Evolutionary conservation across 2,113 vertebrate genomes (phyloP).

Genomic region (Numida meleagris): DNA sequence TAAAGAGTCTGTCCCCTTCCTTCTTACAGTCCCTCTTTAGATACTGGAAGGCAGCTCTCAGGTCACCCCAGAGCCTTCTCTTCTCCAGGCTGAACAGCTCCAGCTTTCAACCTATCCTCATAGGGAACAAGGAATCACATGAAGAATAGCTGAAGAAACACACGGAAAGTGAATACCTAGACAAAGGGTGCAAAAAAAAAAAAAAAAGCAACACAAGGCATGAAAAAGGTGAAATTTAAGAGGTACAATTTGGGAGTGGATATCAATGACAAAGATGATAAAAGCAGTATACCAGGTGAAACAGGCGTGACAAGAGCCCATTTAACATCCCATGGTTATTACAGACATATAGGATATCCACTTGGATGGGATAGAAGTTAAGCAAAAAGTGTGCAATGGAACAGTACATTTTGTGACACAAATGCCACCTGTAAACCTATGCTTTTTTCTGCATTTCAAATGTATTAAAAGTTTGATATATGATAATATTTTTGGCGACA

Average conservation of each 20-base stretch:
- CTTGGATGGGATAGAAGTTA: neutral
- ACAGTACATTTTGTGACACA: neutral
- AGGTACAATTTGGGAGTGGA: neutral
- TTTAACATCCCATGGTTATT: neutral
- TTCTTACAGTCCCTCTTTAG: no score
- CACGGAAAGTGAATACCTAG: fast-evolving
- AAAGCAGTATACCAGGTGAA: neutral
- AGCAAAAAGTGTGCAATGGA: neutral
- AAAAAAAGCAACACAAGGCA: fast-evolving
- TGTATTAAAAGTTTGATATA: neutral
- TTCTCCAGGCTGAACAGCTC: no score
- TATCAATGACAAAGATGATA: neutral
- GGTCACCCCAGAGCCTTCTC: no score
- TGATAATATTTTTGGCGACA: neutral
- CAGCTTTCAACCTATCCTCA: no score
- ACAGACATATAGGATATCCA: neutral
- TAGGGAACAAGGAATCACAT: neutral
- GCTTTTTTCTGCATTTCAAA: neutral
- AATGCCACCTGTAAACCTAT: neutral
- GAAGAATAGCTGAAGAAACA: neutral
- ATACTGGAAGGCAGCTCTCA: no score
- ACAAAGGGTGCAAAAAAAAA: neutral
- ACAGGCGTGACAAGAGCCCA: neutral
- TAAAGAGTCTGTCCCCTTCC: no score
- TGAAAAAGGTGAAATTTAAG: neutral